These are phyloP conservation scores for Siniperca knerii DNA, from an alignment of 2,113 vertebrate species.

Conservation along the genomic window DNA sequence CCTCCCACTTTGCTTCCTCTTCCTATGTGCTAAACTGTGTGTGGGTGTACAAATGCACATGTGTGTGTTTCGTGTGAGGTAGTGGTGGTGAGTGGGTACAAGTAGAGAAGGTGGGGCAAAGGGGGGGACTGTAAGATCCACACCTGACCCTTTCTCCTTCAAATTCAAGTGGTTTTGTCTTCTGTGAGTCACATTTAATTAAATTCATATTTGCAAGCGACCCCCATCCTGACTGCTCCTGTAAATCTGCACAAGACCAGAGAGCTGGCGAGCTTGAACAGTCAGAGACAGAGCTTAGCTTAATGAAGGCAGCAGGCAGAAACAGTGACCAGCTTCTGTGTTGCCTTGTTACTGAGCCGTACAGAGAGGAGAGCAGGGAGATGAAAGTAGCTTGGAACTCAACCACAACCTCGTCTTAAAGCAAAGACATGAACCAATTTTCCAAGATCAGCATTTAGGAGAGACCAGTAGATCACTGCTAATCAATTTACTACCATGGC, in stretches of 20 bases:
- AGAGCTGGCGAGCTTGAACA: conserved; percentile 26
- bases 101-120: conserved; percentile 5
- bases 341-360: conserved; percentile 30
- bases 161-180: conserved; percentile 61
- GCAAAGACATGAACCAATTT: conserved; percentile 51
- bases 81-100: conserved; percentile 1
- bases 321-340: conserved; percentile 31
- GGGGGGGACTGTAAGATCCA: conserved; percentile 12
- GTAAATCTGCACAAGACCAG: conserved; percentile 37
- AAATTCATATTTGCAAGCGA: conserved; percentile 50
- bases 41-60: background rate
- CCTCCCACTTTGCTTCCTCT: conserved; percentile 37
- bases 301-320: conserved; percentile 53
- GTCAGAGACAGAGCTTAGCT: conserved; percentile 28
- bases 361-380: conserved; percentile 17
- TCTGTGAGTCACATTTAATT: conserved; percentile 57
- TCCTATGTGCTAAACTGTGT: background rate
- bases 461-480: conserved; percentile 69
- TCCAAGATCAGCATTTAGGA: conserved; percentile 70
- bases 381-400: conserved; percentile 10
- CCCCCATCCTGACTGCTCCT: conserved; percentile 36
- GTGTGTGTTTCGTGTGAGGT: conserved; percentile 9
- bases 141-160: conserved; percentile 62
- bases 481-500: conserved; percentile 75
- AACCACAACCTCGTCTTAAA: conserved; percentile 44